A percentile compares a stretch with the other conserved stretches of the same genome.
phyloP scores from a whole-genome alignment of 2,888 invertebrate species.

The Siphonodentalium dalli region DNA sequence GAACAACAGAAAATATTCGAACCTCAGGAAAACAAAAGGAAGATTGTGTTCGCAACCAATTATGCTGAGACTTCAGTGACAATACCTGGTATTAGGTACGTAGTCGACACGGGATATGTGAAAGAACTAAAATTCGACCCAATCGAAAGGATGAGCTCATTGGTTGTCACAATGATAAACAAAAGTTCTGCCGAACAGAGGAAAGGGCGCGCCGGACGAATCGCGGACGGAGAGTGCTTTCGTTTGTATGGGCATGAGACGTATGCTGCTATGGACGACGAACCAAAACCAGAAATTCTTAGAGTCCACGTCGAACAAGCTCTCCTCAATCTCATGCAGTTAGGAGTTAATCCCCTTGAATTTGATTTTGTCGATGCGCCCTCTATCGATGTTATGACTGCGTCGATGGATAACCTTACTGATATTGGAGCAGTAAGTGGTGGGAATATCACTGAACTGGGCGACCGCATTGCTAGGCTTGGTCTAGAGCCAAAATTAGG shows the following conservation, averaged over 20 bases:
- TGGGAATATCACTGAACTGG: slow-evolving; percentile 44
- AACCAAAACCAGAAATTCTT: slow-evolving; percentile 57
- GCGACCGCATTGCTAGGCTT: slow-evolving; percentile 46
- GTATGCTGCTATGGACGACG: slow-evolving; percentile 44
- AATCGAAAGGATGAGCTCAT: slow-evolving; percentile 39
- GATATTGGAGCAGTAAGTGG: slow-evolving; percentile 45
- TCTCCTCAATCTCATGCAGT: slow-evolving; percentile 48
- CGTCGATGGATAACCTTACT: slow-evolving; percentile 38
- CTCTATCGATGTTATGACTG: slow-evolving; percentile 32
- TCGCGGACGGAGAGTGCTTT: slow-evolving; percentile 57
- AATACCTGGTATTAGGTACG: slow-evolving; percentile 61
- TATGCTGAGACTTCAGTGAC: slow-evolving; percentile 64
- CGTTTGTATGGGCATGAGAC: slow-evolving; percentile 54
- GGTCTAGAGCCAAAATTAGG: slow-evolving; percentile 53
- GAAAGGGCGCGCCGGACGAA: slow-evolving; percentile 63
- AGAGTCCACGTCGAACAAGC: slow-evolving; percentile 46
- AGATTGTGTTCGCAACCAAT: slow-evolving; percentile 64
- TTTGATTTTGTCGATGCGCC: slow-evolving; percentile 60
- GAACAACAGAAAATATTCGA: slow-evolving; percentile 57
- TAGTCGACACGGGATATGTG: slow-evolving; percentile 62
- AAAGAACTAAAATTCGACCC: slow-evolving; percentile 59
- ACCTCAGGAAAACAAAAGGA: slow-evolving; percentile 36
- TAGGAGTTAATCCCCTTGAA: slow-evolving; percentile 43
- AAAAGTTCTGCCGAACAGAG: slow-evolving; percentile 62
- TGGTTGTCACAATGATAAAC: slow-evolving; percentile 42